These are phyloP conservation scores for Urocynchramus pylzowi DNA, from an alignment of 2,113 vertebrate genomes.

Conservation along the genomic window DNA sequence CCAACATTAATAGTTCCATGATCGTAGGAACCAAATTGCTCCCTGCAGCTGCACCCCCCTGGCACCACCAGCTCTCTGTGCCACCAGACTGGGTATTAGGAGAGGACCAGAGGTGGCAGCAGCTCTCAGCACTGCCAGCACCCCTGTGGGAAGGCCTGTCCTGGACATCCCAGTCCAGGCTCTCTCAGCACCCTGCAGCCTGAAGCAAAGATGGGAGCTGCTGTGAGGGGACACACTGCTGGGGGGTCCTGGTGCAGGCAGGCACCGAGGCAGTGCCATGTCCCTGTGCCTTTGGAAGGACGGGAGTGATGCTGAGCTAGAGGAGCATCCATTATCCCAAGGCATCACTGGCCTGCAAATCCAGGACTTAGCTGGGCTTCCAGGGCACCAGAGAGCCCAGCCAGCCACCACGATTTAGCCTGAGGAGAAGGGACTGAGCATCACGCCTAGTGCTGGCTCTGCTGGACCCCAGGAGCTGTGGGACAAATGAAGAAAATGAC, in stretches of 20 bases:
- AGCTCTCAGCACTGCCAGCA: neutral
- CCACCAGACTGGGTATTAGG: accelerated
- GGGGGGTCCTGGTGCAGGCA: neutral
- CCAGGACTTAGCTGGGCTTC: neutral
- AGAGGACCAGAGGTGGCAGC: neutral
- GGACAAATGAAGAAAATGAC: constrained; percentile 53
- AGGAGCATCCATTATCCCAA: neutral
- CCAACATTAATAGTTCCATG: neutral
- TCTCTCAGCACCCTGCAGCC: neutral
- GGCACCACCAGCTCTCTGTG: neutral
- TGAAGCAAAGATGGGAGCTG: neutral
- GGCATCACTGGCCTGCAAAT: neutral
- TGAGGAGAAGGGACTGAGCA: neutral
- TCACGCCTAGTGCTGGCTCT: neutral
- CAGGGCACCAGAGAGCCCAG: neutral
- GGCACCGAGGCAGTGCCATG: accelerated
- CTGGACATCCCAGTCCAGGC: neutral
- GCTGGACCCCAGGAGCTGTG: neutral
- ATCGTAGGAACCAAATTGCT: accelerated
- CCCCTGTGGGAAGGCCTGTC: neutral
- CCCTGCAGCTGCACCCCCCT: neutral
- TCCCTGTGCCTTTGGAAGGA: neutral
- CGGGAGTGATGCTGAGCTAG: neutral
- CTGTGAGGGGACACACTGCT: neutral
- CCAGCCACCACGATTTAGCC: neutral